A percentile compares a stretch with the other conserved stretches of the same genome.
Conservation (phyloP, 1,140 invertebrate genomes). For the Temnothorax curvispinosus region DNA sequence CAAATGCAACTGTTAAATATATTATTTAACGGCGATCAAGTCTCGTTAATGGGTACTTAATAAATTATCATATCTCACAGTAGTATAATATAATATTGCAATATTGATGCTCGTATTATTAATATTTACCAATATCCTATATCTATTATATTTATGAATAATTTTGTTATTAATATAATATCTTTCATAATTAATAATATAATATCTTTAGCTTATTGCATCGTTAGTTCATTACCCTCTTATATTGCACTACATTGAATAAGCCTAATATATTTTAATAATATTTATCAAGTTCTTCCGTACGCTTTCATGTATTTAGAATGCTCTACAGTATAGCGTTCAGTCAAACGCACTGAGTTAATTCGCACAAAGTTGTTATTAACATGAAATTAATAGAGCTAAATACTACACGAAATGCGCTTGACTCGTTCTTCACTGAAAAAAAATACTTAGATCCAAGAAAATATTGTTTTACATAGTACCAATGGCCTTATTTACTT, state of each 20-base stretch:
- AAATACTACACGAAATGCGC: not conserved
- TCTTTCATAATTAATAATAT: no score
- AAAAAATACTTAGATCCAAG: no score
- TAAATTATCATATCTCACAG: conserved; percentile 10
- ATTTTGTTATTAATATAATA: no score
- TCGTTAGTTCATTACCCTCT: no score
- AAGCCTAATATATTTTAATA: no score
- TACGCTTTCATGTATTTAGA: no score
- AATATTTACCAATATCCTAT: not conserved
- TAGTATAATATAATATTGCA: not conserved
- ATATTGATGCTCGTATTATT: not conserved
- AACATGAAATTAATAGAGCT: not conserved
- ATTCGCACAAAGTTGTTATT: not conserved
- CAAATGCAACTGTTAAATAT: conserved; percentile 2
- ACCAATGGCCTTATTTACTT: no score
- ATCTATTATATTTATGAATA: no score
- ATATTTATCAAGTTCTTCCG: no score
- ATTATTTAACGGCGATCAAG: conserved; percentile 45
- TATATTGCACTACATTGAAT: no score
- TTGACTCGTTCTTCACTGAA: not conserved
- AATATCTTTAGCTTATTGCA: no score
- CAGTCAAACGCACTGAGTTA: not conserved
- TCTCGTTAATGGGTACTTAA: conserved; percentile 37
- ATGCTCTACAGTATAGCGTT: not conserved
- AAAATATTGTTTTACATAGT: no score